Percentiles rank a stretch among this genome's conserved stretches.
Conservation (phyloP, 2,888 invertebrate species). For the Dimorphilus gyrociliatus region DNA sequence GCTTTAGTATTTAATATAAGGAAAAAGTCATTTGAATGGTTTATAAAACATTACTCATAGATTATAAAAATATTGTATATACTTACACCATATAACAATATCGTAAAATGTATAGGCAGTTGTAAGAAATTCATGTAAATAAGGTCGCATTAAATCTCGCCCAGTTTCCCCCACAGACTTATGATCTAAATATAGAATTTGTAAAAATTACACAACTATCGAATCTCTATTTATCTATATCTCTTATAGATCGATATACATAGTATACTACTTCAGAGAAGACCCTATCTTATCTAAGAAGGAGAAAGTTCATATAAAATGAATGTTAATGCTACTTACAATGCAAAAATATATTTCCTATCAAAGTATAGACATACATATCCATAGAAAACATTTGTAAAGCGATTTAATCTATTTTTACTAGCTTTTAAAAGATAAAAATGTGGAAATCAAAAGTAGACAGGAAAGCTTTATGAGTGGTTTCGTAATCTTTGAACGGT, state of each 20-base stretch:
- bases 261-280: neutral
- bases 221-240: neutral
- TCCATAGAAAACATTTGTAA: no score
- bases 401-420: no score
- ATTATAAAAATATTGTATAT: slow-evolving; percentile 1
- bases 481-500: no score
- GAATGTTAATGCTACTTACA: neutral
- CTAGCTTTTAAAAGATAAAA: no score
- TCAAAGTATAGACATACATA: slow-evolving; percentile 1
- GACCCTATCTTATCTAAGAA: neutral
- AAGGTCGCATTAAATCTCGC: slow-evolving; percentile 79
- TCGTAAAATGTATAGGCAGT: slow-evolving; percentile 55
- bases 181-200: slow-evolving; percentile 46
- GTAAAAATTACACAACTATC: neutral
- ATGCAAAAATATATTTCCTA: neutral
- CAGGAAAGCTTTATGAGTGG: no score
- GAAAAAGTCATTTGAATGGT: slow-evolving; percentile 2
- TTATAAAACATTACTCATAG: slow-evolving; percentile 1
- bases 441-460: no score
- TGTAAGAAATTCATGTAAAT: slow-evolving; percentile 77
- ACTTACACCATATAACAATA: slow-evolving; percentile 77
- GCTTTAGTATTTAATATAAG: slow-evolving; percentile 40
- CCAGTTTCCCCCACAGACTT: slow-evolving; percentile 75
- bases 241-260: neutral
- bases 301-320: neutral